Evolutionary conservation across 2,797 vertebrate species (phyloP), one percentile per base, ranked within the genome.

Genomic region (Myoxocephalus aenaeus): DNA sequence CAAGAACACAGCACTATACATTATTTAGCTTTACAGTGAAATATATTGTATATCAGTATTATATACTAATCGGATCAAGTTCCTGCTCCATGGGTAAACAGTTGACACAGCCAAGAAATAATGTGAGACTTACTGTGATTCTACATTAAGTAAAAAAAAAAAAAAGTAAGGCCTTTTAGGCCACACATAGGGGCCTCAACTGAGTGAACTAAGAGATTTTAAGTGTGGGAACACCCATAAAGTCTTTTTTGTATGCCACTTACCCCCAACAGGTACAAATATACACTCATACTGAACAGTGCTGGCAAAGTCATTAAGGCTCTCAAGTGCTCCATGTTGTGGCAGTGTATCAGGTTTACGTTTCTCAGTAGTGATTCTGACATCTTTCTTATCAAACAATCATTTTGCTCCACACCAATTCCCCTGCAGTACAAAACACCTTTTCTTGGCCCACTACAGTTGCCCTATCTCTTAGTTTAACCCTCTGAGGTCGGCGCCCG

Each of bases 261-360:
- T 80, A 68, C 70, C 42, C 34, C 44, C 54, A 80, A 38, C 81
- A 88, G 68, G 71, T 81, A 79, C 54, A 58, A 6, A 70, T 73
- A 73, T 46, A 27, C 57, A 59, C 54, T 70, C 29, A 51, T 18
- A 25, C 66, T 38, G 22, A 66, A 51, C 18, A 75, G 70, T 82
- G 80, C 73, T 65, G 53, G 74, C 83, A 84, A 86, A 87, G 83
- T 85, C 83, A 81, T 86, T 73, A 78, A 65, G 61, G 3, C 66
- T 87, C 64, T 75, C 54, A 73, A 68, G 73, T 58, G 69, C 48
- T 73, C 46, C 17, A 34, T 75, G 14, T 58, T 53, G 73, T 81
- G 71, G 59, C 48, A 38, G 48, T 76, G 42, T 70, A 72, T 75
- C 44, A 72, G 29, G 32, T 70, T 67, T 62, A 58, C 2, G 1